Percentiles rank a stretch among this genome's conserved stretches.
Evolutionary conservation across 30 jellyfish, hydroid and myxozoan species (phyloP).

Genomic region (Hydra vulgaris): DNA sequence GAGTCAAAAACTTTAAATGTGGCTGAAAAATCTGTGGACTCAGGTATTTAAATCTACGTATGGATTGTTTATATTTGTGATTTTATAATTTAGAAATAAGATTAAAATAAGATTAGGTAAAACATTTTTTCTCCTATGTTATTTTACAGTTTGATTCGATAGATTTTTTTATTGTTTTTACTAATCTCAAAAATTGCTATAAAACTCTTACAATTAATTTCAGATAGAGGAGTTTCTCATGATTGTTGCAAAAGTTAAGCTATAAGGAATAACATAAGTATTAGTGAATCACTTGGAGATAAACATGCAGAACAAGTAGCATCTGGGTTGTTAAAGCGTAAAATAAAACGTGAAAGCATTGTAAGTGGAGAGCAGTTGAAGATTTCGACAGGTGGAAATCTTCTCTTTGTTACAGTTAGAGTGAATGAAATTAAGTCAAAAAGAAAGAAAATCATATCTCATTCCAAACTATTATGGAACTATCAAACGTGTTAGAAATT

Average conservation of each 20-base stretch:
- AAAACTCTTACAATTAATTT: background rate
- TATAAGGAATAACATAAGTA: background rate
- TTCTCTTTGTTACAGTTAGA: background rate
- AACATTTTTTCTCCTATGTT: background rate
- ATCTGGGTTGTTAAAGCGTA: background rate
- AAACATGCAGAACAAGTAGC: background rate
- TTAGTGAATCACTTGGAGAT: background rate
- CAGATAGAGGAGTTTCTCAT: background rate
- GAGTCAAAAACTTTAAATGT: too few relatives aligned
- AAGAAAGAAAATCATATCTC: background rate
- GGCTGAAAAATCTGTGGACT: too few relatives aligned
- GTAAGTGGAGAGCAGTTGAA: background rate
- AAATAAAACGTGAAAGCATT: background rate
- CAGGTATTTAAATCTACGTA: too few relatives aligned
- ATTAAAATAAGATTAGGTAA: background rate
- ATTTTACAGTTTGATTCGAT: background rate
- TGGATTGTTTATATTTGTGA: too few relatives aligned
- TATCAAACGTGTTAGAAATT: too few relatives aligned
- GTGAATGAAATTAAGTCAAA: background rate
- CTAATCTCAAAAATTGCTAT: background rate
- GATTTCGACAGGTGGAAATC: background rate
- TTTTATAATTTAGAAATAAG: background rate
- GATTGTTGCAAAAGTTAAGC: background rate
- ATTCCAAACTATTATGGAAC: too few relatives aligned
- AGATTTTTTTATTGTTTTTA: background rate